Evolutionary conservation across 2,113 vertebrate species (phyloP).

Genomic region (Chelonoidis abingdonii): DNA sequence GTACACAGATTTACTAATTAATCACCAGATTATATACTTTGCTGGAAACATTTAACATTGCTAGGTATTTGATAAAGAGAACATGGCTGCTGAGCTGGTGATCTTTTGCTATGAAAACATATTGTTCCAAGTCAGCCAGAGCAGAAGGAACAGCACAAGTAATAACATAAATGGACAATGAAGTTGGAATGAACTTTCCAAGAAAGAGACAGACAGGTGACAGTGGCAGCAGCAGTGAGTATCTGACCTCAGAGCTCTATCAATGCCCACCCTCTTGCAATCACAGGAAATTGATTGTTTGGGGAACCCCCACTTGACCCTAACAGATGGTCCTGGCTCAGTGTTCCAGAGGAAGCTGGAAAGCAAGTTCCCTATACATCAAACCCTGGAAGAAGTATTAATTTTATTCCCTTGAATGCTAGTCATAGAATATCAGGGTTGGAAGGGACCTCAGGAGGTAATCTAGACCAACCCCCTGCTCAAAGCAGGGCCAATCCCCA

Average conservation of each 20-base stretch:
- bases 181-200: neutral
- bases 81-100: neutral
- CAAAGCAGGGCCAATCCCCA: too few relatives aligned
- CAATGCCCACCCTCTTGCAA: neutral
- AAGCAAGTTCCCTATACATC: constrained; percentile 26
- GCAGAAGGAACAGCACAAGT: neutral
- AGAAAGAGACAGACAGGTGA: neutral
- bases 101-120: neutral
- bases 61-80: constrained; percentile 41
- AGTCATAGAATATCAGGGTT: neutral
- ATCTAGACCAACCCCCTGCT: too few relatives aligned
- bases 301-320: constrained; percentile 19
- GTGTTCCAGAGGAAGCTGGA: neutral
- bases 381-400: constrained; percentile 20
- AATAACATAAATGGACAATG: neutral
- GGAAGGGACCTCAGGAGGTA: too few relatives aligned
- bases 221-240: neutral
- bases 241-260: constrained; percentile 9
- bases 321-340: neutral
- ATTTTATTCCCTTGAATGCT: neutral
- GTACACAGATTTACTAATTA: constrained; percentile 68
- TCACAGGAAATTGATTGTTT: constrained; percentile 32
- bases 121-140: neutral
- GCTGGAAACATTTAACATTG: constrained; percentile 35
- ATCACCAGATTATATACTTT: constrained; percentile 67